A percentile compares a stretch with the other conserved stretches of the same genome.
Evolutionary conservation across 1,140 invertebrate genomes (phyloP).

Genomic region (Drosophila punjabiensis): DNA sequence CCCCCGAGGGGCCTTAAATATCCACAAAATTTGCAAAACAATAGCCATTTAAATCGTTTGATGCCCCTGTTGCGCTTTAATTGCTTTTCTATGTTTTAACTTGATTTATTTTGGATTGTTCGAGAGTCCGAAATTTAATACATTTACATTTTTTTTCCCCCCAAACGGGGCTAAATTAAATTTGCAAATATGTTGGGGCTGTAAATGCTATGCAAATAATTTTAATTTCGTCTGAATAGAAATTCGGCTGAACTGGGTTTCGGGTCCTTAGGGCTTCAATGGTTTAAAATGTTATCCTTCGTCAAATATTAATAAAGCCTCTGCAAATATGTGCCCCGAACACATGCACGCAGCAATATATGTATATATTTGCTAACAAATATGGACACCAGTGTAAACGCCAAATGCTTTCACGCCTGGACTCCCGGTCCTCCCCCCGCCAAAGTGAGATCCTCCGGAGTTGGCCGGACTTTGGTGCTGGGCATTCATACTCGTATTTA

Average conservation of each 20-base stretch:
- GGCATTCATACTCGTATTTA: conserved; percentile 15
- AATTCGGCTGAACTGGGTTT: conserved; percentile 13
- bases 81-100: conserved; percentile 7
- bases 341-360: conserved; percentile 12
- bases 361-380: conserved; percentile 15
- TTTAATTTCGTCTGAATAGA: conserved; percentile 19
- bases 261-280: conserved; percentile 22
- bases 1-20: conserved; percentile 30
- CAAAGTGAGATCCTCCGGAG: conserved; percentile 8
- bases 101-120: conserved; percentile 20
- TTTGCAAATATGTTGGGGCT: conserved; percentile 28
- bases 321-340: conserved; percentile 26
- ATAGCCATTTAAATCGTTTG: conserved; percentile 1
- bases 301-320: conserved; percentile 61
- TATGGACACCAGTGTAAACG: conserved; percentile 5
- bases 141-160: conserved; percentile 4
- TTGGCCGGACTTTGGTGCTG: conserved; percentile 24
- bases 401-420: conserved; percentile 31
- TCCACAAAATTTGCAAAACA: conserved; percentile 7
- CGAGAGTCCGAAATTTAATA: conserved; percentile 5
- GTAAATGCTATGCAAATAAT: conserved; percentile 37
- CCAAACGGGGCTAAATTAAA: neutral
- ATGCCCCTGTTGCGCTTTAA: conserved; percentile 19
- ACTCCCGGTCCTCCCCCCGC: conserved; percentile 6
- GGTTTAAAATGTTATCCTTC: conserved; percentile 54